phyloP scores from a whole-genome alignment of 2,888 invertebrate genomes.

The Perdita meconis region DNA sequence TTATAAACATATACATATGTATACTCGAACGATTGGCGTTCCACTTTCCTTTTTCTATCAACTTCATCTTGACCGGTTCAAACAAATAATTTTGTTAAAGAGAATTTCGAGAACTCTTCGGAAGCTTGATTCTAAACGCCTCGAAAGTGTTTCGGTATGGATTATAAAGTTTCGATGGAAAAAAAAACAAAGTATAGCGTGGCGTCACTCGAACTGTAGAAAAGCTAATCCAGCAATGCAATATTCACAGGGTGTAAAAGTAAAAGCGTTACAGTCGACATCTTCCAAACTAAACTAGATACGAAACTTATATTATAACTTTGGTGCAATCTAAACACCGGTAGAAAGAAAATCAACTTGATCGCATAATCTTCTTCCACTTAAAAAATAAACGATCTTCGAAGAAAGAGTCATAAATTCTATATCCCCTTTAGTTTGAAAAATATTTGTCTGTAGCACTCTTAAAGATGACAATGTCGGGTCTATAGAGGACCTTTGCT shows the following conservation, averaged over 20 bases:
- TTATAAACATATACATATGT: conserved; percentile 44
- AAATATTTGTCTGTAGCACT: neutral
- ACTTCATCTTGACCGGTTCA: conserved; percentile 10
- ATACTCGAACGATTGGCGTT: conserved; percentile 49
- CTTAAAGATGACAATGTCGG: conserved; percentile 2
- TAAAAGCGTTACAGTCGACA: neutral
- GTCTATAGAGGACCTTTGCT: neutral
- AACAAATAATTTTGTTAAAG: conserved; percentile 36
- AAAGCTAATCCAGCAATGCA: conserved; percentile 12
- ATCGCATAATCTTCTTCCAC: neutral
- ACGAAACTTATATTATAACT: neutral
- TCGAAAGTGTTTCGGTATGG: neutral
- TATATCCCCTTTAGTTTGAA: neutral
- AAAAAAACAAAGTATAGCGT: conserved; percentile 21
- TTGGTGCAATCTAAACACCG: too few species aligned
- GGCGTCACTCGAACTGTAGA: conserved; percentile 8
- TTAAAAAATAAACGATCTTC: neutral
- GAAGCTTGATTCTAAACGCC: conserved; percentile 58
- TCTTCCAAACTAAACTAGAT: neutral
- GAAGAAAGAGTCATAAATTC: neutral
- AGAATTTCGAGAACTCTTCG: conserved; percentile 36
- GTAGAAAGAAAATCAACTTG: too few species aligned
- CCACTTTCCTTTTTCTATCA: conserved; percentile 24
- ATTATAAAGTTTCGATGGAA: neutral
- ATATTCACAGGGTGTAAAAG: conserved; percentile 10